Base-by-base conservation (phyloP, 2,113 vertebrate genomes). In the Lanius ludovicianus region DNA sequence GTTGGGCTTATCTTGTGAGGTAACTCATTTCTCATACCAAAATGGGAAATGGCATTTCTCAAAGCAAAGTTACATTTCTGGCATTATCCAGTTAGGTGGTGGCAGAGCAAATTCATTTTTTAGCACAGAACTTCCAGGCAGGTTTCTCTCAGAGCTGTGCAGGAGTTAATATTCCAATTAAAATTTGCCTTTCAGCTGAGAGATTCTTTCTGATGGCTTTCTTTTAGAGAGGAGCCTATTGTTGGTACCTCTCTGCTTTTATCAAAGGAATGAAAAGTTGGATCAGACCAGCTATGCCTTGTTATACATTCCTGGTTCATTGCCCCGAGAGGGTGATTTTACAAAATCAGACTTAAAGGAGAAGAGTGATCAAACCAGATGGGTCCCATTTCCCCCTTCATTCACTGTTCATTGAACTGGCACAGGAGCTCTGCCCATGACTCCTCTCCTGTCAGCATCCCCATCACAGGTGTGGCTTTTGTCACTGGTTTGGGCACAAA, bases 111-210 rank as follows among this genome's bases (percentile, higher is more conserved):
- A 84, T 59, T 63, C 10, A 7, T 78, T 92, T 92, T 90, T 87
- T 37, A 90, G 55, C 74, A 62, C 65, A 90, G 59, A 81, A 76
- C 31, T 37, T 91, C 60, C 6, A 10, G 73, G 39, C n/a, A 57
- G 23, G 20, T 90, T 95, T 93, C 78, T 39, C 83, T 56, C 57
- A 55, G 86, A 62, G 75, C 55, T 70, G 37, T 68, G 52, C 52
- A 55, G 77, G 77, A 87, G 80, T 96, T 95, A 71, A 70, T 95
- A 88, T 86, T 92, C 89, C 47, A 30, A 68, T 70, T 90, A 82
- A 96, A 91, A 85, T 59, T 37, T 67, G 62, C 68, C 33, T 96
- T 91, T 86, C 30, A 91, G 67, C 89, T 27, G 53, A 74, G 81
- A 87, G 42, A 37, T 81, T 82, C 53, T 90, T 91, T 83, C 63